phyloP scores from a whole-genome alignment of 2,888 invertebrate species.

The Drosophila paracracens region DNA sequence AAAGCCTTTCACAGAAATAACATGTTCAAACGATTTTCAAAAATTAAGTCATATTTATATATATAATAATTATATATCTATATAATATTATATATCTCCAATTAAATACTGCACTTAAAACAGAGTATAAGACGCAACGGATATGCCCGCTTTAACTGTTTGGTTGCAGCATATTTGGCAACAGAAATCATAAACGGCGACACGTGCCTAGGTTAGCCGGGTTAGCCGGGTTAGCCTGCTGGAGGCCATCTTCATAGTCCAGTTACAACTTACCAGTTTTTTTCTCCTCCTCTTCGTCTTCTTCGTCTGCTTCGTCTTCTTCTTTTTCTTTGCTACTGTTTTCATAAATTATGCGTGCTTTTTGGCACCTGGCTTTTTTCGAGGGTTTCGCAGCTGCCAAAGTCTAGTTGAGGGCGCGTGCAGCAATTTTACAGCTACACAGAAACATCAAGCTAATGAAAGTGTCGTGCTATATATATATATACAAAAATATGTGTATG shows the following conservation, averaged over 20 bases:
- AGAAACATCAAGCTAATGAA: constrained; percentile 60
- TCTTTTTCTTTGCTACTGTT: constrained; percentile 13
- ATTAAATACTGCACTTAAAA: not conserved
- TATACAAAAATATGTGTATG: not conserved
- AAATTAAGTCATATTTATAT: not conserved
- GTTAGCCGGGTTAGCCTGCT: constrained; percentile 5
- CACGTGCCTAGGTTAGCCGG: constrained; percentile 66
- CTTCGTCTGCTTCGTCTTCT: not conserved
- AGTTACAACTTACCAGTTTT: constrained; percentile 20
- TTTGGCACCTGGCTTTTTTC: constrained; percentile 67
- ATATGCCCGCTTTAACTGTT: not conserved
- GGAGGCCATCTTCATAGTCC: constrained; percentile 39
- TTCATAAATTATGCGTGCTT: constrained; percentile 68
- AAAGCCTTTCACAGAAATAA: not conserved
- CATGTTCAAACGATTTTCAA: not conserved
- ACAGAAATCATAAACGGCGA: constrained; percentile 68
- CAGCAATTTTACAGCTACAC: constrained; percentile 52
- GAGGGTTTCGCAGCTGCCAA: not conserved
- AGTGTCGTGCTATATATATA: constrained; percentile 46
- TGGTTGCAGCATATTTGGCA: constrained; percentile 1
- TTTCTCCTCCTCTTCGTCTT: constrained; percentile 6
- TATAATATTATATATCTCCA: no score
- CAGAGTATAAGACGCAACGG: not conserved
- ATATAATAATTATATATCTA: no score
- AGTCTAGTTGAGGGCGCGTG: constrained; percentile 51